A percentile compares a stretch with the other conserved stretches of the same genome.
phyloP scores from a whole-genome alignment of 2,113 vertebrate genomes.

The Phrynosoma platyrhinos region DNA sequence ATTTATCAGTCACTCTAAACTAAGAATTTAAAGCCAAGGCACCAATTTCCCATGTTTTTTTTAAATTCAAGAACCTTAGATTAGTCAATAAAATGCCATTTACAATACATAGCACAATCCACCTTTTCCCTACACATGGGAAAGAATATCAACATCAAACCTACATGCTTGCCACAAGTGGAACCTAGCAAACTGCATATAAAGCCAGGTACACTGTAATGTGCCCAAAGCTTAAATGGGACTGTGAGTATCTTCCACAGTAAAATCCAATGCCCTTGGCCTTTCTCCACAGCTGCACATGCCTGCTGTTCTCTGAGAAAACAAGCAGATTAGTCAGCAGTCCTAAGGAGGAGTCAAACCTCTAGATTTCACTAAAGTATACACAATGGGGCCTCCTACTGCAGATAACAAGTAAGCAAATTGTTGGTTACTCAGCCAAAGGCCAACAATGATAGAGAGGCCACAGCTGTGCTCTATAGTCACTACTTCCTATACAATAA shows the following conservation, averaged over 20 bases:
- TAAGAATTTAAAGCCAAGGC: constrained; percentile 10
- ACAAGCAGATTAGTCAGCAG: neutral
- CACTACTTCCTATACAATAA: neutral
- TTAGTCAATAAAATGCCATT: neutral
- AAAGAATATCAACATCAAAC: neutral
- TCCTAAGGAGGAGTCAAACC: neutral
- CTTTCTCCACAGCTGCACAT: neutral
- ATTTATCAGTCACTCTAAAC: constrained; percentile 10
- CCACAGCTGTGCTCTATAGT: neutral
- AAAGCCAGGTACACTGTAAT: neutral
- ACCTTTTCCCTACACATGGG: too few species aligned
- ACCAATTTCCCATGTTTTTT: neutral
- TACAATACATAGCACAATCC: neutral
- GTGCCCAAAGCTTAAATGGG: neutral
- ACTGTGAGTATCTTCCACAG: neutral
- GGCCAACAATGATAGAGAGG: neutral
- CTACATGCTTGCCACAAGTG: neutral
- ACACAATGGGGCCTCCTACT: neutral
- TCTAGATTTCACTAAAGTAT: neutral
- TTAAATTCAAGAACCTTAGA: neutral
- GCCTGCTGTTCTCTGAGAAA: neutral
- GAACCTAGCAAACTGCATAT: neutral
- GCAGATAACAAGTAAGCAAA: neutral
- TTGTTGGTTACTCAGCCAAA: neutral
- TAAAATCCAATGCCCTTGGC: neutral